Percentiles rank a stretch among this genome's conserved stretches.
Conservation (phyloP, 2,888 invertebrate genomes). For the Noctua janthe region DNA sequence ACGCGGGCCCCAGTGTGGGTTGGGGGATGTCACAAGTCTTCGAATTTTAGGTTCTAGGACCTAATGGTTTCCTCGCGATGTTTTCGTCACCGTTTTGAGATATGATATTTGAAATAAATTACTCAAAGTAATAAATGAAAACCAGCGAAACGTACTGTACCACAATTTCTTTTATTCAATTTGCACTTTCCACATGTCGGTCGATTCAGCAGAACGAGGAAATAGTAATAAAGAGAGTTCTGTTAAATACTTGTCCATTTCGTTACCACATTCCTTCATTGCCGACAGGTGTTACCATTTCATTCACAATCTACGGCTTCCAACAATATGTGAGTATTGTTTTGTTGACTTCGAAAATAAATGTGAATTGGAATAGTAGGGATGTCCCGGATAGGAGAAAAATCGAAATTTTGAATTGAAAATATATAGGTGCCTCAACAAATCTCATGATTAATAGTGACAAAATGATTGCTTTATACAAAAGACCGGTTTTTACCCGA, state of each 20-base stretch:
- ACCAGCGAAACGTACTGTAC: background rate
- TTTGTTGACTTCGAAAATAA: conserved; percentile 18
- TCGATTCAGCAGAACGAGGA: background rate
- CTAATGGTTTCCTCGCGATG: background rate
- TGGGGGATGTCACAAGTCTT: background rate
- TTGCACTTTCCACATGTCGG: background rate
- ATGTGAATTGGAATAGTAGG: conserved; percentile 1
- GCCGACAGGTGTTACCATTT: conserved; percentile 3
- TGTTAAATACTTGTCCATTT: background rate
- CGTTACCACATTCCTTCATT: background rate
- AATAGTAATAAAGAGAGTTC: background rate
- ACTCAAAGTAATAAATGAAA: background rate
- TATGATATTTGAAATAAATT: background rate
- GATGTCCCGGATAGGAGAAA: background rate
- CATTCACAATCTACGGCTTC: conserved; percentile 21
- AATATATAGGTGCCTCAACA: background rate
- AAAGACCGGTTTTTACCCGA: background rate
- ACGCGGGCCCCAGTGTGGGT: background rate
- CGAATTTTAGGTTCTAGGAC: background rate
- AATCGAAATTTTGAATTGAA: background rate
- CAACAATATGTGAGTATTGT: conserved; percentile 1
- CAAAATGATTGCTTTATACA: background rate
- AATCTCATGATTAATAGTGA: background rate
- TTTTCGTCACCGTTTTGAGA: background rate
- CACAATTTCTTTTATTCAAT: conserved; percentile 6